phyloP scores from a whole-genome alignment of 2,797 vertebrate genomes.

The Podargus strigoides region DNA sequence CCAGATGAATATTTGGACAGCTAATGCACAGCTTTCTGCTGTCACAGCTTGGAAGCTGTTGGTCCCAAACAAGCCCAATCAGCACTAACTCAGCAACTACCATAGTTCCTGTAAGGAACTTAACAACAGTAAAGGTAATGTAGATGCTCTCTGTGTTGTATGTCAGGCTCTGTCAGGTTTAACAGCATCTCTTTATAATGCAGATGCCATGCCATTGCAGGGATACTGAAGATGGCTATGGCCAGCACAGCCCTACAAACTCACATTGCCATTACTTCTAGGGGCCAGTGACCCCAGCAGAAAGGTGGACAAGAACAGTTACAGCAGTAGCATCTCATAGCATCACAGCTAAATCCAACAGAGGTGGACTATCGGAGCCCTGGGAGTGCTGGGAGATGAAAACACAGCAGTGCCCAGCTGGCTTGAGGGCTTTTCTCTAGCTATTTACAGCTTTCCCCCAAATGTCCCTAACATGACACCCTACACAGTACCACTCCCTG shows the following conservation, averaged over 20 bases:
- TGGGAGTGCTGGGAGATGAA: background rate
- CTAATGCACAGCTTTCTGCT: background rate
- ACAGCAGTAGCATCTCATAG: background rate
- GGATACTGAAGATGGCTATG: background rate
- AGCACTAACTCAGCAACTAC: background rate
- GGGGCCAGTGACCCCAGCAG: background rate
- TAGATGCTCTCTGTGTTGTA: background rate
- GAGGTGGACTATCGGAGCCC: background rate
- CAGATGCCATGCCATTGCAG: background rate
- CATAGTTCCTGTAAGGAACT: background rate
- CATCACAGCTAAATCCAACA: background rate
- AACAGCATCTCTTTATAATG: background rate
- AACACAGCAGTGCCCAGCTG: background rate
- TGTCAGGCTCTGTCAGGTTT: background rate
- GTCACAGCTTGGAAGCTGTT: background rate
- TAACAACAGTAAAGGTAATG: background rate
- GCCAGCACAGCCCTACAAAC: background rate
- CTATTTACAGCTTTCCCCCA: background rate
- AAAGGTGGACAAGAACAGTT: background rate
- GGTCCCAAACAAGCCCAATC: background rate
- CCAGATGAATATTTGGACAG: background rate
- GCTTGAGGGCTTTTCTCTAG: background rate
- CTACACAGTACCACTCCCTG: fast-evolving
- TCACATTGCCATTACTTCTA: background rate
- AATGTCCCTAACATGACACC: background rate